Percentiles rank a stretch among this genome's conserved stretches.
These are phyloP conservation scores for Natator depressus DNA, from an alignment of 2,113 vertebrate genomes.

Conservation along the genomic window DNA sequence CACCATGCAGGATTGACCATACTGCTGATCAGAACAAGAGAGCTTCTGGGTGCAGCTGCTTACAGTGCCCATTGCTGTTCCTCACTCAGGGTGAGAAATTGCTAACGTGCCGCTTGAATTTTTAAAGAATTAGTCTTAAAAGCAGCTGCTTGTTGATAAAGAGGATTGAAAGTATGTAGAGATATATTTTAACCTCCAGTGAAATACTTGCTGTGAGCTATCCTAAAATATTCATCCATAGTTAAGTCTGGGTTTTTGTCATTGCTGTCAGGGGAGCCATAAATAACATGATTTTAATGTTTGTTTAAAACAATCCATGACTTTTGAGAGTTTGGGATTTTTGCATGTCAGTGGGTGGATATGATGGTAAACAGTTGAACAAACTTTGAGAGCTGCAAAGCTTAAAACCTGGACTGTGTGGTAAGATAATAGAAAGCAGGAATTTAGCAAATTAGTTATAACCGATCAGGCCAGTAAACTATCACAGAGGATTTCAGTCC, in stretches of 20 bases:
- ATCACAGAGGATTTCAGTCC: not conserved
- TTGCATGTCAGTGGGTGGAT: conserved; percentile 1
- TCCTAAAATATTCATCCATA: conserved; percentile 6
- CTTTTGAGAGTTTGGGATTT: conserved; percentile 14
- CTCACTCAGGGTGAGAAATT: not conserved
- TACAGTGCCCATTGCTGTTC: not conserved
- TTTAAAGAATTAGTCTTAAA: not conserved
- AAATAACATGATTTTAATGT: conserved; percentile 29
- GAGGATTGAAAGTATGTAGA: not conserved
- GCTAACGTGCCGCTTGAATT: not conserved
- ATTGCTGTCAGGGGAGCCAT: not conserved
- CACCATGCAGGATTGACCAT: not conserved
- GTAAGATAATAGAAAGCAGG: conserved; percentile 6
- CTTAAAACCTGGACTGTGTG: not conserved
- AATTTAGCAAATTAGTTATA: conserved; percentile 3
- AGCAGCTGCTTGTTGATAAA: not conserved
- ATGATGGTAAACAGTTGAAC: conserved; percentile 34
- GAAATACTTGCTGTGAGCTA: not conserved
- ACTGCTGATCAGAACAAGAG: not conserved
- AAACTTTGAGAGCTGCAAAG: conserved; percentile 7
- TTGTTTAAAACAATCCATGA: not conserved
- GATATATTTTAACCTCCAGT: not conserved
- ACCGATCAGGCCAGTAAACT: not conserved
- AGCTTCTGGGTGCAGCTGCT: rapidly evolving
- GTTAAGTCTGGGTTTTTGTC: conserved; percentile 19